Percentiles rank a stretch among this genome's conserved stretches.
Evolutionary conservation across 2,888 invertebrate species (phyloP).

Genomic region (Lithophane semibrunnea): DNA sequence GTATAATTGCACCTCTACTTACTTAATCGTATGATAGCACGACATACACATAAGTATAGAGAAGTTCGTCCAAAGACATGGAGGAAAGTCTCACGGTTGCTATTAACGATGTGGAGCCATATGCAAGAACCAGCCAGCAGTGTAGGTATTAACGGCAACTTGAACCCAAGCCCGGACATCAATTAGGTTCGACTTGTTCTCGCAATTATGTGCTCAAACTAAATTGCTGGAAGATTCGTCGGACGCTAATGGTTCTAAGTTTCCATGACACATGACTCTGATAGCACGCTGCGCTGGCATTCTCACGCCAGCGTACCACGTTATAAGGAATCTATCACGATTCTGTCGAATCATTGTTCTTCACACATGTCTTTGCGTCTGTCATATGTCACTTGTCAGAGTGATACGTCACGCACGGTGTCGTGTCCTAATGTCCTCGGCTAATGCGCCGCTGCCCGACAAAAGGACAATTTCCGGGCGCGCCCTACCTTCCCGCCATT

Average conservation of each 20-base stretch:
- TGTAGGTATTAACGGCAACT: conserved; percentile 81
- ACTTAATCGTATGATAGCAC: conserved; percentile 56
- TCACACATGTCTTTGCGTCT: conserved; percentile 70
- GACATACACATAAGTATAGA: conserved; percentile 38
- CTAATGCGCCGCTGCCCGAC: conserved; percentile 86
- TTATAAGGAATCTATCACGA: conserved; percentile 64
- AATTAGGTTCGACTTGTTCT: conserved; percentile 88
- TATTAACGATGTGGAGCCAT: conserved; percentile 64
- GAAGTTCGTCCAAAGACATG: conserved; percentile 26
- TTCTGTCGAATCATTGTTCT: conserved; percentile 77
- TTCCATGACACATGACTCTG: conserved; percentile 81
- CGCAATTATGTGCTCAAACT: conserved; percentile 89
- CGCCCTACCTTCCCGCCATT: conserved; percentile 85
- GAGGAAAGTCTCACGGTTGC: conserved; percentile 63
- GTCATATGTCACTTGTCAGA: conserved; percentile 83
- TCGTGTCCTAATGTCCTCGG: conserved; percentile 84
- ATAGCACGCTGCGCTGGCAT: conserved; percentile 41
- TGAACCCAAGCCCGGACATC: conserved; percentile 85
- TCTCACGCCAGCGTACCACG: conserved; percentile 58
- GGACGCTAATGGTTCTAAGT: conserved; percentile 85
- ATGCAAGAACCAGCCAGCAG: conserved; percentile 73
- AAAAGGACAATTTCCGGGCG: conserved; percentile 89
- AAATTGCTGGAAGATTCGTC: conserved; percentile 88
- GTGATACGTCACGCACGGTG: conserved; percentile 82
- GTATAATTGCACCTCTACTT: conserved; percentile 54